Percentiles rank a stretch among this genome's conserved stretches.
These are phyloP conservation scores for Lathronympha strigana DNA, from an alignment of 2,888 invertebrate species.

Conservation along the genomic window DNA sequence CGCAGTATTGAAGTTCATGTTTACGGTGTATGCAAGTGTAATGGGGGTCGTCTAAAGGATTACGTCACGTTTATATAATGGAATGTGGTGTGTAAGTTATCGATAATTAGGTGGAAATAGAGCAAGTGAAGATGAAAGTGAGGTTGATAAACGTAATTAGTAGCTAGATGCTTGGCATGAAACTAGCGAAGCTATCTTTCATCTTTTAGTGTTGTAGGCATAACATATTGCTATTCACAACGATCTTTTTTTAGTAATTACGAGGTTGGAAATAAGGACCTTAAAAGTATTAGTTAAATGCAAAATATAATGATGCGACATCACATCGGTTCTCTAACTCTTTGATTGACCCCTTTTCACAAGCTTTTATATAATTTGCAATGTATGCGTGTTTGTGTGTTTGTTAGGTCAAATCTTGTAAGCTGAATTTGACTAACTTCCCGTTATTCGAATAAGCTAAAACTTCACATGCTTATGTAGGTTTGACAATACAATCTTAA, in stretches of 20 bases:
- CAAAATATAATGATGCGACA: no score
- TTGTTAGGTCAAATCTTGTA: no score
- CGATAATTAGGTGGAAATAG: slow-evolving; percentile 30
- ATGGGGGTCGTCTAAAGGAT: neutral
- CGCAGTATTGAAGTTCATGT: neutral
- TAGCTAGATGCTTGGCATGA: slow-evolving; percentile 17
- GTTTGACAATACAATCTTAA: no score
- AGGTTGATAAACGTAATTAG: slow-evolving; percentile 33
- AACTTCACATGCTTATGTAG: no score
- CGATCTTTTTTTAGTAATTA: neutral
- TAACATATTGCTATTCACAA: neutral
- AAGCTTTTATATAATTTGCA: no score
- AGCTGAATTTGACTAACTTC: no score
- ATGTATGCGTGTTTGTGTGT: no score
- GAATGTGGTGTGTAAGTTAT: slow-evolving; percentile 27
- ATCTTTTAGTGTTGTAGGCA: slow-evolving; percentile 19
- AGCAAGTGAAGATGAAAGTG: slow-evolving; percentile 38
- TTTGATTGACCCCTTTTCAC: no score
- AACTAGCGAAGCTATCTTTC: slow-evolving; percentile 31
- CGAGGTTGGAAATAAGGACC: no score
- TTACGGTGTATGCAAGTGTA: neutral
- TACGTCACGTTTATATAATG: slow-evolving; percentile 25
- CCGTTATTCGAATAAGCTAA: no score
- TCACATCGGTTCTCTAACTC: no score
- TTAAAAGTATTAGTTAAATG: no score